phyloP scores from a whole-genome alignment of 2,797 vertebrate species.

The Arctocebus calabarensis region DNA sequence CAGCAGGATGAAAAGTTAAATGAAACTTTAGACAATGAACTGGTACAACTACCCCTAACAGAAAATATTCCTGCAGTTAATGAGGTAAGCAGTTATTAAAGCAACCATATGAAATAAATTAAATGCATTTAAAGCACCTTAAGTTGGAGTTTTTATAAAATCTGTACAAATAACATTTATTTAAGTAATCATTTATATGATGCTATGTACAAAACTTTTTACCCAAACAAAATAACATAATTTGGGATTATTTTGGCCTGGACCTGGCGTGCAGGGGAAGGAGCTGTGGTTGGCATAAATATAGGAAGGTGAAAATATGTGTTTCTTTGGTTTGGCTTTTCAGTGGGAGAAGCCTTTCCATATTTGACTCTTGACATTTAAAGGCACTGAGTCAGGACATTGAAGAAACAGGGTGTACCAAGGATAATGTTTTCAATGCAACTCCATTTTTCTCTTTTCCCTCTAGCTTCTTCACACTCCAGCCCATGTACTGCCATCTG shows the following conservation, averaged over 20 bases:
- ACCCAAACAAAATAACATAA: neutral
- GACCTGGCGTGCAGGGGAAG: neutral
- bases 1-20: conserved; percentile 77
- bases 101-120: neutral
- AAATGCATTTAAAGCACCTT: neutral
- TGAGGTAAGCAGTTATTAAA: conserved; percentile 89
- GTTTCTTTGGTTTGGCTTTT: neutral
- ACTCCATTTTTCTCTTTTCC: conserved; percentile 30
- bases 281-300: neutral
- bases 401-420: neutral
- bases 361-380: neutral
- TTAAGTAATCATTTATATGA: neutral
- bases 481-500: conserved; percentile 95
- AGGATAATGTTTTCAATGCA: conserved; percentile 15
- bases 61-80: conserved; percentile 90
- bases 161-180: neutral
- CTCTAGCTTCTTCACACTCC: conserved; percentile 95
- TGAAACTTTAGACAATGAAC: conserved; percentile 59
- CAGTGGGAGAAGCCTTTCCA: neutral
- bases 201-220: neutral
- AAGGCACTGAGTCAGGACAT: neutral
- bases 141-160: neutral
- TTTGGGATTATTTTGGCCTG: neutral
- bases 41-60: conserved; percentile 81
- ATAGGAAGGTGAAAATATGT: neutral